A percentile compares a stretch with the other conserved stretches of the same genome.
These are phyloP conservation scores for Caenorhabditis parvicauda DNA, from an alignment of 2,888 invertebrate species.

Conservation along the genomic window DNA sequence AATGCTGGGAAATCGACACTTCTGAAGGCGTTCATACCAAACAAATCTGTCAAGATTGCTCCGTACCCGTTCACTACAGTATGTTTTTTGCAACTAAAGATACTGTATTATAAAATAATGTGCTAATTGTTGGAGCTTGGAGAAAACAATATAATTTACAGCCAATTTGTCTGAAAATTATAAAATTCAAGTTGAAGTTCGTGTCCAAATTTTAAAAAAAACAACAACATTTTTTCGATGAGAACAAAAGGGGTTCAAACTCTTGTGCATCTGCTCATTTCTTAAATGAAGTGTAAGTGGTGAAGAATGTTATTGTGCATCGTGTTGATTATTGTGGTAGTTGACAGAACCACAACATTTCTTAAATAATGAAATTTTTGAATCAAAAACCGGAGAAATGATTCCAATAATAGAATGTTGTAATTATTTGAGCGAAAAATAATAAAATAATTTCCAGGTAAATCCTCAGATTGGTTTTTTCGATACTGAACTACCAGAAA, in stretches of 20 bases:
- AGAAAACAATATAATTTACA: not conserved
- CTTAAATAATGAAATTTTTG: too few relatives aligned
- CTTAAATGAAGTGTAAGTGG: too few relatives aligned
- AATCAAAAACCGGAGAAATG: too few relatives aligned
- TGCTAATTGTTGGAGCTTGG: too few relatives aligned
- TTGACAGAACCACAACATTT: too few relatives aligned
- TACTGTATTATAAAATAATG: not conserved
- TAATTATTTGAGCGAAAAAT: too few relatives aligned
- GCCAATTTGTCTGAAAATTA: not conserved
- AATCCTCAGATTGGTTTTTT: slow-evolving; percentile 38
- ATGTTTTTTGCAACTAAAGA: not conserved
- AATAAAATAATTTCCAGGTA: slow-evolving; percentile 10
- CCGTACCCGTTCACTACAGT: slow-evolving; percentile 58
- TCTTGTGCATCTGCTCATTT: too few relatives aligned
- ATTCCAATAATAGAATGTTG: too few relatives aligned
- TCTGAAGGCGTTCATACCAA: slow-evolving; percentile 53
- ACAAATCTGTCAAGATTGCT: slow-evolving; percentile 53
- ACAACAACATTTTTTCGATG: too few relatives aligned
- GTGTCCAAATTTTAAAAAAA: not conserved
- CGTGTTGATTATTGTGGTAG: too few relatives aligned
- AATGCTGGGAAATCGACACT: slow-evolving; percentile 61
- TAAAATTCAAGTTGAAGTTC: not conserved
- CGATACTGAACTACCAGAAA: not conserved
- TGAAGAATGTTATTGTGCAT: too few relatives aligned
- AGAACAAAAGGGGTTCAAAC: too few relatives aligned